Evolutionary conservation across 2,113 vertebrate species (phyloP), one percentile per base, ranked within the genome.

Genomic region (Oreochromis spilurus): DNA sequence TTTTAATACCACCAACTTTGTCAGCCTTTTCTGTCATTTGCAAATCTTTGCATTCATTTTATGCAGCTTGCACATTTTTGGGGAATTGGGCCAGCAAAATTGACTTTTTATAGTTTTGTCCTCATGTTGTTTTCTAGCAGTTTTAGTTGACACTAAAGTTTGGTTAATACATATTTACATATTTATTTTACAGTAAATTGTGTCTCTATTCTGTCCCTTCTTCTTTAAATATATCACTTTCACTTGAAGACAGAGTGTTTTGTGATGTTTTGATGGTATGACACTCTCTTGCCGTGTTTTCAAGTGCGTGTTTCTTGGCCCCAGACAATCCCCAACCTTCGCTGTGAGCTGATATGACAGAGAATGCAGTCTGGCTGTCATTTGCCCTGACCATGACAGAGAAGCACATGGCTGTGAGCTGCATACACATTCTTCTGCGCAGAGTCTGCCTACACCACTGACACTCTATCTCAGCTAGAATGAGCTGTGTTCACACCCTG

Each of bases 321-420:
- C 81, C 43, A 91, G 86, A 94, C 91, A 89, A 88, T 91, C 86
- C 78, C 85, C 88, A 90, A 79, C 84, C 89, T 89, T 67, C 12
- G 34, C 91, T 58, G 43, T 62, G 31, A 85, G 92, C 87, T 89
- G 91, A 94, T 82, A 91, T 93, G 93, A 93, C 92, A 95, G 92
- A 88, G 90, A 84, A 72, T 81, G 65, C 87, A 75, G 87, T 91
- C 92, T 93, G 87, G 85, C 90, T 95, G 95, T 95, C 93, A 91
- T 89, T 90, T 60, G 90, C 55, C 86, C 89, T 87, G 94, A 95
- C 94, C 93, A 83, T 90, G 92, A 94, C 94, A 92, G 87, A 93
- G 85, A 80, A 87, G 65, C 91, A 79, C 87, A 87, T 60, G 86
- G 88, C 88, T 94, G 84, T 43, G 75, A 90, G 88, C 78, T 58